Evolutionary conservation across 1,140 invertebrate species (phyloP), one percentile per base, ranked within the genome.

Genomic region (Cyrtorhinus lividipennis): DNA sequence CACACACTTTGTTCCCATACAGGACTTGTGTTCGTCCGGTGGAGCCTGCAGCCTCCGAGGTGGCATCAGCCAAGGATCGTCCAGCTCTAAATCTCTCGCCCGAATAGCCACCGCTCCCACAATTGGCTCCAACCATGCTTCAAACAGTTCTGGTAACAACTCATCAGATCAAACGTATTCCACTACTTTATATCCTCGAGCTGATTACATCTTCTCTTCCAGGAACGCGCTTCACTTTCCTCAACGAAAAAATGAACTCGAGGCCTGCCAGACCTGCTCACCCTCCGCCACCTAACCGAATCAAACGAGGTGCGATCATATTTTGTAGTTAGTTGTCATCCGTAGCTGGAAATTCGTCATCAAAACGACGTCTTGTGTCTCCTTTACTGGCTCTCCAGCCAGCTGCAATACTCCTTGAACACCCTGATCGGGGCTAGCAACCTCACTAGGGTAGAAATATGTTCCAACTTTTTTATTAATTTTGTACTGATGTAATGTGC

Each of bases 251-350:
- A 59, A 20, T 64, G 27, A 64, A 48, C 24, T 25, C 26, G 22
- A 23, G 65, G 26, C 67, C 66, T 23, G 60, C 66, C 13, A 61
- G 66, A 24, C 63, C 67, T 13, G 57, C 65, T 25, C 67, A 64
- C 56, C 63, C 67, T 48, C 63, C 66, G 10, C 58, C 63, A 58
- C 56, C 60, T 18, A 62, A 46, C 25, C 57, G 63, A 18, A 53
- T 67, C 12, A 68, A 68, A 65, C 56, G 67, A 67, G 67, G 67
- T 67, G 58, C 44, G 20, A n/a, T 62, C 23, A 23, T 62, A 12
- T 44, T 24, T 23, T 18, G 26, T 38, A 24, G 22, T 2, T 38
- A 23, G 58, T 18, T 59, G 20, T 63, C n/a, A n/a, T n/a, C n/a
- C n/a, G n/a, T n/a, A n/a, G n/a, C n/a, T n/a, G n/a, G n/a, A n/a